phyloP scores from a whole-genome alignment of 2,113 vertebrate species.

The Mesoclemmys tuberculata region DNA sequence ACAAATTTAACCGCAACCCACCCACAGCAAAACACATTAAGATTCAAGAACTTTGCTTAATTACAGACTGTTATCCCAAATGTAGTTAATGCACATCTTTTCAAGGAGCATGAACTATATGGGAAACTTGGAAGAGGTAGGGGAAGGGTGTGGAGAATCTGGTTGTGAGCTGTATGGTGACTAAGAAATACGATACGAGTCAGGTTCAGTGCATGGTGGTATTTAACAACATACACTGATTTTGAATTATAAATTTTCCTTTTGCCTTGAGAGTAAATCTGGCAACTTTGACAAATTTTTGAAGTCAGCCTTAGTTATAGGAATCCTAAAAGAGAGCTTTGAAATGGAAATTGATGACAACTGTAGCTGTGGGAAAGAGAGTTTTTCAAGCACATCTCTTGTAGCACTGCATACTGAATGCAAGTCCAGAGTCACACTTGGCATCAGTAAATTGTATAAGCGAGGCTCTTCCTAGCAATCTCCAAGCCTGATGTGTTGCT shows the following conservation, averaged over 20 bases:
- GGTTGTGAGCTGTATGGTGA: background rate
- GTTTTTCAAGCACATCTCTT: background rate
- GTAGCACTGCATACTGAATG: background rate
- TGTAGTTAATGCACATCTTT: background rate
- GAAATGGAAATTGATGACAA: slow-evolving; percentile 34
- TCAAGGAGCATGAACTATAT: accelerated
- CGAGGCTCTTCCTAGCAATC: slow-evolving; percentile 50
- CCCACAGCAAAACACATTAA: background rate
- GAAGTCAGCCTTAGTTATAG: background rate
- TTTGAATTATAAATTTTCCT: background rate
- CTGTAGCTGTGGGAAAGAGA: background rate
- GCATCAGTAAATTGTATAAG: slow-evolving; percentile 65
- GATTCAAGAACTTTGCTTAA: background rate
- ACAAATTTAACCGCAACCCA: background rate
- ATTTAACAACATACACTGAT: background rate
- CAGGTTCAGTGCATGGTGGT: background rate
- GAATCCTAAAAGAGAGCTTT: slow-evolving; percentile 19
- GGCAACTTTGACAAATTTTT: slow-evolving; percentile 1
- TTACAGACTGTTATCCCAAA: background rate
- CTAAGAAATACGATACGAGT: background rate
- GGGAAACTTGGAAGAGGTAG: background rate
- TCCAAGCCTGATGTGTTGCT: slow-evolving; percentile 60
- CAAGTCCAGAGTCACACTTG: background rate
- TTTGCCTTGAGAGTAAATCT: background rate
- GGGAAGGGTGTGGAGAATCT: background rate